Conservation (phyloP, 2,113 vertebrate genomes). For the Poecile atricapillus region DNA sequence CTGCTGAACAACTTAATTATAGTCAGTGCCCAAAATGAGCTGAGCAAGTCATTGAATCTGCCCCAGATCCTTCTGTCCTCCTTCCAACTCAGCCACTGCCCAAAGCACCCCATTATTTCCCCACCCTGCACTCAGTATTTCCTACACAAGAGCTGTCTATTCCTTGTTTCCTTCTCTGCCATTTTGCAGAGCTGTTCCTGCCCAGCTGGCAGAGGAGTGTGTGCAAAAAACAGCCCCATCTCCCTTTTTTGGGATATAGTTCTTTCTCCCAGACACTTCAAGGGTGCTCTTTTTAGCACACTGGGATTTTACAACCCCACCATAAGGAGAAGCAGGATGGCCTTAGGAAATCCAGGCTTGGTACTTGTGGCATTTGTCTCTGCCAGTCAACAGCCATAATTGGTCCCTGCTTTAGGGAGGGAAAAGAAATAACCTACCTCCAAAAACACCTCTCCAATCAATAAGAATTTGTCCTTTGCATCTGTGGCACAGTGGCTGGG, state of each 20-base stretch:
- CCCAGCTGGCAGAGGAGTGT: background rate
- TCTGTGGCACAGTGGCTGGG: conserved; percentile 8
- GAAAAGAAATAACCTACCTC: conserved; percentile 57
- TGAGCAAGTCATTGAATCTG: background rate
- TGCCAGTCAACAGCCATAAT: conserved; percentile 47
- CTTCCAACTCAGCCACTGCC: background rate
- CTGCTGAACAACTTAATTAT: conserved; percentile 50
- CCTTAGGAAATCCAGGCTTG: background rate
- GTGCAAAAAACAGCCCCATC: accelerated
- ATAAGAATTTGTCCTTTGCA: conserved; percentile 51
- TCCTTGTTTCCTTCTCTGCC: background rate
- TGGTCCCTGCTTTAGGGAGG: background rate
- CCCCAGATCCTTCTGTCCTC: background rate
- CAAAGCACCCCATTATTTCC: background rate
- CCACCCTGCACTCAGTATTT: background rate
- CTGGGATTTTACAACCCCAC: background rate
- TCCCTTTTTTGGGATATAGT: accelerated
- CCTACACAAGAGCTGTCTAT: background rate
- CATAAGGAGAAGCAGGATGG: background rate
- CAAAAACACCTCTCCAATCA: conserved; percentile 43
- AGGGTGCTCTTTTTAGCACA: background rate
- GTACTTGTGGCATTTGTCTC: conserved; percentile 36
- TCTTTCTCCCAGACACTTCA: background rate
- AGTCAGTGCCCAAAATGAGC: background rate
- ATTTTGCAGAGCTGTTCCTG: background rate